These are phyloP conservation scores for Contarinia nasturtii DNA, from an alignment of 1,140 invertebrate genomes.

Conservation along the genomic window DNA sequence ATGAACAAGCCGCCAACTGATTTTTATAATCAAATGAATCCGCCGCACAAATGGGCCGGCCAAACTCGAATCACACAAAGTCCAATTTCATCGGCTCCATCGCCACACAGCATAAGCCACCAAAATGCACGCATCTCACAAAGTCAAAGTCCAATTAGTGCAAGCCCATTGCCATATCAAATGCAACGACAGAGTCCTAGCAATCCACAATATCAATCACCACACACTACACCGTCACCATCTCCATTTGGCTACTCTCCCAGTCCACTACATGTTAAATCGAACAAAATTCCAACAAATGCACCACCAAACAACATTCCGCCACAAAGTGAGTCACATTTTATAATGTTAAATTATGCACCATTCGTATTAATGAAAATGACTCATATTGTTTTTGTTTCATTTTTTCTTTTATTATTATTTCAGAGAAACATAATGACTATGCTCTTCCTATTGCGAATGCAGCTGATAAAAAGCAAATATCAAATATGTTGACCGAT, in stretches of 20 bases:
- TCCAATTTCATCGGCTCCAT: not conserved
- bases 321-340: no score
- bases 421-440: no score
- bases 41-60: not conserved
- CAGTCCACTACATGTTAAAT: not conserved
- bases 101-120: not conserved
- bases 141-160: not conserved
- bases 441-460: no score
- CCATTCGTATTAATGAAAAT: no score
- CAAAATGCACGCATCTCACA: not conserved
- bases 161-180: not conserved
- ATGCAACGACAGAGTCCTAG: not conserved
- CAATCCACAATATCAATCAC: not conserved
- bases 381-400: no score
- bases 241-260: not conserved
- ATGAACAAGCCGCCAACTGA: not conserved
- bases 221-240: not conserved
- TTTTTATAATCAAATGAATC: constrained; percentile 1
- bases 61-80: not conserved
- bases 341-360: no score
- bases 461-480: no score
- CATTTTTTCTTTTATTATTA: no score
- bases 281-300: not conserved
- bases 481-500: not conserved
- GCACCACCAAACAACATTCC: no score